phyloP scores from a whole-genome alignment of 2,888 invertebrate genomes.

The Melangyna quadrimaculata region DNA sequence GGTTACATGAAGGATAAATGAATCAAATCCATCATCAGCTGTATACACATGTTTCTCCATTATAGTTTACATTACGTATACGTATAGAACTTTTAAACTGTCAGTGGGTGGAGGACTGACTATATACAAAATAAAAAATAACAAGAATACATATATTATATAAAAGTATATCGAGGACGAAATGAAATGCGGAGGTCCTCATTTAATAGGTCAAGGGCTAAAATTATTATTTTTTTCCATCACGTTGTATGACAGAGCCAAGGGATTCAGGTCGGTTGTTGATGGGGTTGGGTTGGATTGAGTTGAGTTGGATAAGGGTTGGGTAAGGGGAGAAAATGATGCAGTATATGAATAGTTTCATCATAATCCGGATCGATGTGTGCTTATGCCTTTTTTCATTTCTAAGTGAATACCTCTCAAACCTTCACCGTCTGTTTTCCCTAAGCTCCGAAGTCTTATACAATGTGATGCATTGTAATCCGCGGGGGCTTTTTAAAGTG shows the following conservation, averaged over 20 bases:
- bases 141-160: too few relatives aligned
- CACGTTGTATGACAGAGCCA: slow-evolving; percentile 49
- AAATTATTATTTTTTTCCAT: slow-evolving; percentile 63
- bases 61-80: background rate
- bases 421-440: slow-evolving; percentile 34
- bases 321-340: slow-evolving; percentile 25
- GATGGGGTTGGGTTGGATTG: background rate
- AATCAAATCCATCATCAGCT: slow-evolving; percentile 1
- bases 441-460: slow-evolving; percentile 11
- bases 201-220: slow-evolving; percentile 70
- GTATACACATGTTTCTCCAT: background rate
- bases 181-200: slow-evolving; percentile 53
- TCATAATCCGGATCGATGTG: slow-evolving; percentile 62
- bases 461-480: slow-evolving; percentile 44
- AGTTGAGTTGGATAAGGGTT: background rate
- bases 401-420: slow-evolving; percentile 56
- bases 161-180: slow-evolving; percentile 36
- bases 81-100: slow-evolving; percentile 5
- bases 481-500: slow-evolving; percentile 32
- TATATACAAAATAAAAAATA: too few relatives aligned
- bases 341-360: slow-evolving; percentile 24
- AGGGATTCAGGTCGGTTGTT: background rate
- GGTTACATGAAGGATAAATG: slow-evolving; percentile 13
- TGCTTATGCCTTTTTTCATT: slow-evolving; percentile 49
- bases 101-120: background rate